Evolutionary conservation across 2,113 vertebrate genomes (phyloP).

Genomic region (Mesocricetus auratus): DNA sequence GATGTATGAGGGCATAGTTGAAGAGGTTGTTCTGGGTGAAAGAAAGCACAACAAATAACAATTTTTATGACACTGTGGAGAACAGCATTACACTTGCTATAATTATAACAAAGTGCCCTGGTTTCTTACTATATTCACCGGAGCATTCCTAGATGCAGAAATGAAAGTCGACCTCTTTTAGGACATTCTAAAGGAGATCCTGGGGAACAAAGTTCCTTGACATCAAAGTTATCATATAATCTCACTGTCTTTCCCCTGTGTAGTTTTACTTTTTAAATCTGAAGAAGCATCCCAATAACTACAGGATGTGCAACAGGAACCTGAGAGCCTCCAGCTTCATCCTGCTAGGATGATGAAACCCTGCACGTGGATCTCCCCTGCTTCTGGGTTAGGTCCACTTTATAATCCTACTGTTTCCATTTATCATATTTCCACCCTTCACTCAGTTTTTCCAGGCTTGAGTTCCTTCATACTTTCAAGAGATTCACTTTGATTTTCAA

Average conservation of each 20-base stretch:
- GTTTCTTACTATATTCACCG: neutral
- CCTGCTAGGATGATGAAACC: neutral
- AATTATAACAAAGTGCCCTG: neutral
- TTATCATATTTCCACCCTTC: too few relatives aligned
- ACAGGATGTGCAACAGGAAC: neutral
- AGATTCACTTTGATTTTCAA: neutral
- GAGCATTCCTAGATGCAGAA: neutral
- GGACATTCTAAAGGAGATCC: neutral
- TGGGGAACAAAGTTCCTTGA: neutral
- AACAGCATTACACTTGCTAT: neutral
- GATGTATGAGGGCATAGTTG: neutral
- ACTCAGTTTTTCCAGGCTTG: neutral
- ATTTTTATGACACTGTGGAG: neutral
- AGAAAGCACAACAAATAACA: neutral
- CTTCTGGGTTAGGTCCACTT: neutral
- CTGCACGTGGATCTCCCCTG: neutral
- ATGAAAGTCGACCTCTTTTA: neutral
- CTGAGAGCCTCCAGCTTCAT: neutral
- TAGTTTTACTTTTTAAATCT: neutral
- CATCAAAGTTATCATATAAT: neutral
- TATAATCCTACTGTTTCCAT: neutral
- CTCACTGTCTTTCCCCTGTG: neutral
- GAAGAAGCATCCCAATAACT: neutral
- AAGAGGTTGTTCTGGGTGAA: conserved; percentile 20
- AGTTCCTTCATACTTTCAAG: neutral